Conservation (phyloP, 2,888 invertebrate species). For the Mesorhabditis spiculigera region DNA sequence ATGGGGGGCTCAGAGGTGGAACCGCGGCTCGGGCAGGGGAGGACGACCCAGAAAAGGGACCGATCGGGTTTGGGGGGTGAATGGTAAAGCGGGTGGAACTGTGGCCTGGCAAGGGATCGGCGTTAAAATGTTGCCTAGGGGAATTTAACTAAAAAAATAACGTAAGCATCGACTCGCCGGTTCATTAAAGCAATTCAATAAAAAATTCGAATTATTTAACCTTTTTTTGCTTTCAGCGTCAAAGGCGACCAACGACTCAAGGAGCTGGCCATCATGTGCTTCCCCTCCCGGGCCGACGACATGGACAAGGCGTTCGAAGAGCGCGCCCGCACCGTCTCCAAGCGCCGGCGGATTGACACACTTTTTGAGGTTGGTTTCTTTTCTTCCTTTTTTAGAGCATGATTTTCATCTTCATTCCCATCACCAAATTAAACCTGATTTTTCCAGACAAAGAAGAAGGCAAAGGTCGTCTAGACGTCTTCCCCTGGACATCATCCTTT, state of each 20-base stretch:
- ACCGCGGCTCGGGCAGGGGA: too few species aligned
- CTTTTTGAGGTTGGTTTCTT: background rate
- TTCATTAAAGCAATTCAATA: too few species aligned
- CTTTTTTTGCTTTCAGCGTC: background rate
- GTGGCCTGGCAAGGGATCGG: background rate
- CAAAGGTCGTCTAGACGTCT: too few species aligned
- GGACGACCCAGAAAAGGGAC: background rate
- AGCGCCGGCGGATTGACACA: background rate
- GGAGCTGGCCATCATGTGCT: background rate
- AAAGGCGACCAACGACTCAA: background rate
- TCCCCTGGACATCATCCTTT: too few species aligned
- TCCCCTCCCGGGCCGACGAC: conserved; percentile 3
- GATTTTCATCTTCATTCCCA: too few species aligned
- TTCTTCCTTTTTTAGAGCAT: too few species aligned
- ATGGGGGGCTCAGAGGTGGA: too few species aligned
- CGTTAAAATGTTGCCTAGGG: too few species aligned
- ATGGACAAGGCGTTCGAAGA: conserved; percentile 4
- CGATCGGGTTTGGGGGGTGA: background rate
- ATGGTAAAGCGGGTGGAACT: background rate
- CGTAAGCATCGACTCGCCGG: too few species aligned
- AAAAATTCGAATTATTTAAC: background rate
- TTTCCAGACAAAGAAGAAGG: too few species aligned
- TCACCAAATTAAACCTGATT: too few species aligned
- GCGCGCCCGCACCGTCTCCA: background rate
- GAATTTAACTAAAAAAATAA: too few species aligned